Evolutionary conservation across 2,797 vertebrate genomes (phyloP).

Genomic region (Emys orbicularis): DNA sequence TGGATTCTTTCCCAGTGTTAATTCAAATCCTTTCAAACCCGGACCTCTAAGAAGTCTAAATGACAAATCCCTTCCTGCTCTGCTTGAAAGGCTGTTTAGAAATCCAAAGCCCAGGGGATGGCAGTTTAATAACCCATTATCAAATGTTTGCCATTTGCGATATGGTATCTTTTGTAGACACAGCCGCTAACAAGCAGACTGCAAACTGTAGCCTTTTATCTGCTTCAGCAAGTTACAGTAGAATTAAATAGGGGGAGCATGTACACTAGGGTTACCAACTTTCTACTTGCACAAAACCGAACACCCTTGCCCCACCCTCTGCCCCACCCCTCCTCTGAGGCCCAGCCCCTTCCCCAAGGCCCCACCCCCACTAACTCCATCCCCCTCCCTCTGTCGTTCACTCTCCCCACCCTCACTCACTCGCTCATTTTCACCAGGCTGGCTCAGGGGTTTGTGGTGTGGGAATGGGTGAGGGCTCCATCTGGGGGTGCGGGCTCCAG

Average conservation of each 20-base stretch:
- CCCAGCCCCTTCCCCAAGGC: too few species aligned
- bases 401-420: too few species aligned
- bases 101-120: neutral
- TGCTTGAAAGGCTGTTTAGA: neutral
- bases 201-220: neutral
- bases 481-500: too few species aligned
- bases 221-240: neutral
- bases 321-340: too few species aligned
- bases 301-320: too few species aligned
- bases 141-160: constrained; percentile 53
- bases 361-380: too few species aligned
- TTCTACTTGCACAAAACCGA: too few species aligned
- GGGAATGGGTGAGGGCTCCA: too few species aligned
- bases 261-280: neutral
- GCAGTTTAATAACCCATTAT: accelerated
- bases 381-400: too few species aligned
- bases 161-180: constrained; percentile 64
- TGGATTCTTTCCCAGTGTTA: neutral
- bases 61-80: accelerated
- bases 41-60: neutral
- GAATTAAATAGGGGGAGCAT: neutral
- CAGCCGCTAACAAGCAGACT: neutral
- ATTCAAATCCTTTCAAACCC: neutral
- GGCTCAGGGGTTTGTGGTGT: too few species aligned
- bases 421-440: too few species aligned